A percentile compares a stretch with the other conserved stretches of the same genome.
These are phyloP conservation scores for Betta splendens DNA, from an alignment of 2,797 vertebrate genomes.

Conservation along the genomic window DNA sequence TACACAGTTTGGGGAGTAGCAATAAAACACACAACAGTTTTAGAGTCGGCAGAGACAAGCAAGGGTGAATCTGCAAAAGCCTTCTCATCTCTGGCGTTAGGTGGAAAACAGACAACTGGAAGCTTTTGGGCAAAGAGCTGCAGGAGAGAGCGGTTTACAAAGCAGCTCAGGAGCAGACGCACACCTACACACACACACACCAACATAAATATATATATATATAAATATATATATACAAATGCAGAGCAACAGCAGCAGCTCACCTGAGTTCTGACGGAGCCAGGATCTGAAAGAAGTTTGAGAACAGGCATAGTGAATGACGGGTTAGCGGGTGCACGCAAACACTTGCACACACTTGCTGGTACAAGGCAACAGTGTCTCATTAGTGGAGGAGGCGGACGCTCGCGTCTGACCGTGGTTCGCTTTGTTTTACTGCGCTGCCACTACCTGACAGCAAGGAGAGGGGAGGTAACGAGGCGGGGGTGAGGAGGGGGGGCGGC, in stretches of 20 bases:
- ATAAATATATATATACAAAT: slow-evolving; percentile 27
- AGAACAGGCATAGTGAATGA: slow-evolving; percentile 91
- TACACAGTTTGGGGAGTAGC: slow-evolving; percentile 28
- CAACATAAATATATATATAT: slow-evolving; percentile 15
- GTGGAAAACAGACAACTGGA: slow-evolving; percentile 61
- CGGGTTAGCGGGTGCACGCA: slow-evolving; percentile 66
- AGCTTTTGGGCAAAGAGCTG: slow-evolving; percentile 68
- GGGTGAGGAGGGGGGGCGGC: slow-evolving; percentile 43
- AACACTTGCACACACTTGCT: slow-evolving; percentile 66
- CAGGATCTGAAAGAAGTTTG: slow-evolving; percentile 93
- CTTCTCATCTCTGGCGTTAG: slow-evolving; percentile 34
- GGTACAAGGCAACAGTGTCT: slow-evolving; percentile 65
- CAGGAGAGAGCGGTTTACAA: slow-evolving; percentile 65
- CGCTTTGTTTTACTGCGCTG: slow-evolving; percentile 75
- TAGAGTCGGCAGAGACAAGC: slow-evolving; percentile 24
- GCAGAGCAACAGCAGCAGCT: slow-evolving; percentile 64
- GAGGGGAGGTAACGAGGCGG: slow-evolving; percentile 71
- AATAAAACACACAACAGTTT: slow-evolving; percentile 22
- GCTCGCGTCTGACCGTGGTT: slow-evolving; percentile 62
- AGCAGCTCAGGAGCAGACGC: slow-evolving; percentile 60
- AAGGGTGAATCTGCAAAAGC: slow-evolving; percentile 41
- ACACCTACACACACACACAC: slow-evolving; percentile 22
- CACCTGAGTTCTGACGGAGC: slow-evolving; percentile 89
- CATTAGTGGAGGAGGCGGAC: slow-evolving; percentile 67
- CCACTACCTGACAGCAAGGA: slow-evolving; percentile 79